phyloP scores from a whole-genome alignment of 2,888 invertebrate genomes.

The Apotomis turbidana region DNA sequence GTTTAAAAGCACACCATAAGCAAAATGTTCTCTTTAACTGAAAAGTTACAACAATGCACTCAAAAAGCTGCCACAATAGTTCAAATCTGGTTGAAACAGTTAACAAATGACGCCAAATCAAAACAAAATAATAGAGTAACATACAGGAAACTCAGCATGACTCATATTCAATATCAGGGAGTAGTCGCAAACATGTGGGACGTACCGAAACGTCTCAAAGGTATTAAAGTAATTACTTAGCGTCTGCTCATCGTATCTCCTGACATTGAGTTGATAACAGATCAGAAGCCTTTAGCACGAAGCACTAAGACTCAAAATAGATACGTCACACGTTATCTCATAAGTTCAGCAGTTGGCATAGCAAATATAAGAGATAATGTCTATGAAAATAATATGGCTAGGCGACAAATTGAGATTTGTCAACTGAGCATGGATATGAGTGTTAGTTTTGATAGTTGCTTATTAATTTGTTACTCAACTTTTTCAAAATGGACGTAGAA shows the following conservation, averaged over 20 bases:
- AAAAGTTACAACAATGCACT: no score
- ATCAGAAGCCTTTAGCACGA: neutral
- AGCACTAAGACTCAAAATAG: constrained; percentile 13
- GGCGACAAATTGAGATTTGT: neutral
- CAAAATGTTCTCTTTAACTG: no score
- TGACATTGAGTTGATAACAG: constrained; percentile 38
- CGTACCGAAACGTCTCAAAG: constrained; percentile 27
- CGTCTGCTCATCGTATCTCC: constrained; percentile 15
- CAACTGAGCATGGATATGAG: constrained; percentile 18
- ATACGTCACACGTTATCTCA: constrained; percentile 9
- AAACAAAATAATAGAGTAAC: no score
- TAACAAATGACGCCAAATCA: no score
- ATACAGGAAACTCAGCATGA: no score
- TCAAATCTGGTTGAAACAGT: no score
- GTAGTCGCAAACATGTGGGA: no score
- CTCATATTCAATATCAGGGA: no score
- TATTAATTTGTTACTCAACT: neutral
- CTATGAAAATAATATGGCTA: neutral
- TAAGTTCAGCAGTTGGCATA: constrained; percentile 36
- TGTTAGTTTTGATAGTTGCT: neutral
- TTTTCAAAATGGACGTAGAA: constrained; percentile 65
- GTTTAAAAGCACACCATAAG: no score
- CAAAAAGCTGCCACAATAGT: no score
- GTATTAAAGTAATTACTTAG: constrained; percentile 34
- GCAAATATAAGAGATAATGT: constrained; percentile 38